Evolutionary conservation across 2,888 invertebrate species (phyloP).

Genomic region (Geophilus truncorum): DNA sequence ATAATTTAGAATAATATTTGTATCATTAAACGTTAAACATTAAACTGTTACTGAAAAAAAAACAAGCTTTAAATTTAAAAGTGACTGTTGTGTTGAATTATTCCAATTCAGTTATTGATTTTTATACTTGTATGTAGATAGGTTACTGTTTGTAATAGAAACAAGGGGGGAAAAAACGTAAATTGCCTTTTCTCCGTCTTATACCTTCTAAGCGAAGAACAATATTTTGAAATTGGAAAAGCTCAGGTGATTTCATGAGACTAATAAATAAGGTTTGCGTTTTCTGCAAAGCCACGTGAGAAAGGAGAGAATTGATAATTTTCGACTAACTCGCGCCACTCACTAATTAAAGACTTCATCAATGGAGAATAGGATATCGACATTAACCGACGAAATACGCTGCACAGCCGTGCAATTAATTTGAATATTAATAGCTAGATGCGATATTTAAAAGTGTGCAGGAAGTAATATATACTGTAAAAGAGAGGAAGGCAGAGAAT

Average conservation of each 20-base stretch:
- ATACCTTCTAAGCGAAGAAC: not conserved
- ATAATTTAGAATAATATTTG: too few species aligned
- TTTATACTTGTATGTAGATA: too few species aligned
- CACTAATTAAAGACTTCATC: not conserved
- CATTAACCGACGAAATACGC: not conserved
- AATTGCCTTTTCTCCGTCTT: too few species aligned
- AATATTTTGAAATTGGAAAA: not conserved
- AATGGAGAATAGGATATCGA: not conserved
- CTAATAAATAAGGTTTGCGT: too few species aligned
- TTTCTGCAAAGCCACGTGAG: too few species aligned
- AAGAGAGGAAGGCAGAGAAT: not conserved
- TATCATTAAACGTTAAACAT: too few species aligned
- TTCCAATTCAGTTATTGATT: too few species aligned
- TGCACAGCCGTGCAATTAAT: not conserved
- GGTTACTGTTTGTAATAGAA: too few species aligned
- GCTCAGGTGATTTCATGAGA: not conserved
- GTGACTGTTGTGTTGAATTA: too few species aligned
- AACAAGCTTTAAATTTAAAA: too few species aligned
- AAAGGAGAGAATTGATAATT: not conserved
- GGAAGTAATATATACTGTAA: not conserved
- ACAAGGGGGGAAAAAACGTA: too few species aligned
- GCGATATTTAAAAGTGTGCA: not conserved
- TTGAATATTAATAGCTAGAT: not conserved
- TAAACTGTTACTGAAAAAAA: too few species aligned
- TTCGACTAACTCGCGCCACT: not conserved